Base-by-base conservation (phyloP, 2,113 vertebrate genomes). In the Zapus hudsonius region DNA sequence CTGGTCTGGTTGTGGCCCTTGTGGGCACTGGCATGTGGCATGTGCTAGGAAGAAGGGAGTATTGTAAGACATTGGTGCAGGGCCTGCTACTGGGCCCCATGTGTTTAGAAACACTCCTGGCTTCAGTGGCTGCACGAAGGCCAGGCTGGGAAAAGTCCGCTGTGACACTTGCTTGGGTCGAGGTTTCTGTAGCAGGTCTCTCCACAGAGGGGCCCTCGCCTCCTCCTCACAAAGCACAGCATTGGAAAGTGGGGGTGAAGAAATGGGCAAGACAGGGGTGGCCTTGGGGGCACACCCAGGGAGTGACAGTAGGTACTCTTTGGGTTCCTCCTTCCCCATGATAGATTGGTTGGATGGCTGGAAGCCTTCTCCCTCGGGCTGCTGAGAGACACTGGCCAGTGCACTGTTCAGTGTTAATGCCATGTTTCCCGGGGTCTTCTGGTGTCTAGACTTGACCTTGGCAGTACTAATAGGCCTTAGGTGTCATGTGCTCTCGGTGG, bases 391-490 rank as follows among this genome's bases (percentile, higher is more conserved):
- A 1, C 4, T 16, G 66, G 29, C 47, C 36, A 17, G 33, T 81
- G 6, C n/a, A 27, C 44, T 61, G 59, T 19, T n/a, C 47, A 61
- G 22, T 67, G 13, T 13, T 13, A 10, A 74, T 27, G 67, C 36
- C 19, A 0, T 2, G 7, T 81, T 69, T 59, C 7, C 67, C 33
- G 40, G 27, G 0, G 12, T 19, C 22, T 17, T 66, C 73, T 25
- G 9, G 33, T 44, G 64, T 59, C 64, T 9, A 0, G 9, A 4
- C 17, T 55, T 69, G 17, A 13, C 69, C 25, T 25, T 52, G 57
- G 5, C 9, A 3, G 19, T 52, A 61, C 33, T 42, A 5, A 11
- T 0, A 3, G 10, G 0, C 19, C 29, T 17, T 3, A 19, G 74
- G 2, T 22, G 0, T 2, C 7, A 0, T 33, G 3, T 19, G 36